Percentiles rank a stretch among this genome's conserved stretches.
phyloP scores from a whole-genome alignment of 64 coral and sea anemone species.

The Exaiptasia diaphana region DNA sequence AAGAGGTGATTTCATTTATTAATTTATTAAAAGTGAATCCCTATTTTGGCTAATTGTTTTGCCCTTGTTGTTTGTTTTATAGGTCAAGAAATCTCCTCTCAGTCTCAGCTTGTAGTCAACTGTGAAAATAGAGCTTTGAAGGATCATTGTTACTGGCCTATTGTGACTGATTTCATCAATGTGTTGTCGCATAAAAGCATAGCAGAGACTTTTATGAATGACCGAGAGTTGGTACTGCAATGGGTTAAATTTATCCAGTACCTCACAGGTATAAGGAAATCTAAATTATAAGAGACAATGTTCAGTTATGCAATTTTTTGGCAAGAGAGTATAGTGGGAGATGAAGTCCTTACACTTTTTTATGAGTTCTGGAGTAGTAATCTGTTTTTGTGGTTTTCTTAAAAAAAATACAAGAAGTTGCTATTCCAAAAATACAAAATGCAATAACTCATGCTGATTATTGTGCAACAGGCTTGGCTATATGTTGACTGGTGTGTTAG shows the following conservation, averaged over 20 bases:
- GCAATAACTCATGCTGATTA: too few relatives aligned
- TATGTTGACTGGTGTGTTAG: too few relatives aligned
- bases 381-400: not conserved
- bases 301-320: too few relatives aligned
- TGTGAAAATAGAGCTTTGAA: slow-evolving; percentile 53
- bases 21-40: not conserved
- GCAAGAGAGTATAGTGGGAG: too few relatives aligned
- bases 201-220: slow-evolving; percentile 80
- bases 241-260: slow-evolving; percentile 84
- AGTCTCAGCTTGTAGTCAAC: slow-evolving; percentile 73
- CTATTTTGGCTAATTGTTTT: not conserved
- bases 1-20: slow-evolving; percentile 47
- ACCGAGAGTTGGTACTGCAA: slow-evolving; percentile 74
- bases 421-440: not conserved
- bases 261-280: slow-evolving; percentile 63
- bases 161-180: slow-evolving; percentile 97
- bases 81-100: slow-evolving; percentile 36
- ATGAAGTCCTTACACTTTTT: not conserved
- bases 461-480: too few relatives aligned
- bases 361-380: not conserved
- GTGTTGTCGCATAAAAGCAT: slow-evolving; percentile 83
- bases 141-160: slow-evolving; percentile 95
- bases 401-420: too few relatives aligned
- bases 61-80: not conserved
- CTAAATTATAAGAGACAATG: not conserved